Base-by-base conservation (phyloP, 2,888 invertebrate species). In the Nematopogon swammerdamellus region DNA sequence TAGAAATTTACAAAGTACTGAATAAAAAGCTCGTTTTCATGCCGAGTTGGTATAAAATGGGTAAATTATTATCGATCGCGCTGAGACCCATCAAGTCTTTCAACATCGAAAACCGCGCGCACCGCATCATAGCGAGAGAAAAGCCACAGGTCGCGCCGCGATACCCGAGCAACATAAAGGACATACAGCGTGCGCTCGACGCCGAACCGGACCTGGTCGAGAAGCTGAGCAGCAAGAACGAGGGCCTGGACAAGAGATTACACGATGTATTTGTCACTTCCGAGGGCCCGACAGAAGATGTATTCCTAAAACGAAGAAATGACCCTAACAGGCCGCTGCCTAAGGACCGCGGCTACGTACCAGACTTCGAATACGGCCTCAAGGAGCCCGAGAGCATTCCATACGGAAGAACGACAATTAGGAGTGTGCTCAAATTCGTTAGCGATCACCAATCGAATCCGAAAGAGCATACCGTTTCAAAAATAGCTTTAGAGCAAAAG, bases 101-200 rank as follows among this genome's bases (percentile, higher is more conserved):
- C 59, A 92, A 92, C 68, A 81, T 89, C 2, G 92, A 91, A 64
- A 87, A 82, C 66, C 84, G 92, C 54, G 91, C 90, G 19, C 86
- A 87, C 59, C 85, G 85, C 59, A 68, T 86, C 18, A 83, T 93
- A 55, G 82, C 85, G 0, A 80, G 80, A 62, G 84, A 86, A 45
- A 88, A 88, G 63, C 77, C 76, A 14, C 82, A 77, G 3, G 82
- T 85, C 20, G 91, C 93, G n/a, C 92, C 92, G 0, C 82, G 71
- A 60, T 84, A 85, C 65, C 79, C 84, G 19, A 70, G 81, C 1
- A 85, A 85, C 55, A 55, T 83, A 44, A 76, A 82, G 58, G 86
- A 87, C 64, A 75, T 87, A 59, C 81, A 89, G 59, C 76, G 84
- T 52, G 72, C 89, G 1, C 65, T 85, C 29, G 80, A 85, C 70